These are phyloP conservation scores for Taphrorychus bicolor DNA, from an alignment of 2,888 invertebrate species.

Conservation along the genomic window DNA sequence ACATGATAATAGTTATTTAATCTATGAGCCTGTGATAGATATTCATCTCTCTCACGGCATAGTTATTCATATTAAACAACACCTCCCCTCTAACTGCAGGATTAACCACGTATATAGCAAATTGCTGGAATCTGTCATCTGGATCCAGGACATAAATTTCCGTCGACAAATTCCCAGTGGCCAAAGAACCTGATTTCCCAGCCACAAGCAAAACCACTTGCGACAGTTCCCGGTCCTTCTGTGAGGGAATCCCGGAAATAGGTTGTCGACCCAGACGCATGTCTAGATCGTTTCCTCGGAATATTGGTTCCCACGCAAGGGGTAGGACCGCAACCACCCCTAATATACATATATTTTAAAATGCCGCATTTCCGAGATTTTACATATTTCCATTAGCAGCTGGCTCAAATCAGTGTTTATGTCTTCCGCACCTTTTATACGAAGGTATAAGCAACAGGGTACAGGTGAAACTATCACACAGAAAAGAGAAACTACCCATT, in stretches of 20 bases:
- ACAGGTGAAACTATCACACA: neutral
- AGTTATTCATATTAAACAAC: too few species aligned
- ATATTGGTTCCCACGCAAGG: slow-evolving; percentile 47
- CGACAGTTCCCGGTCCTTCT: slow-evolving; percentile 30
- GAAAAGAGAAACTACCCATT: neutral
- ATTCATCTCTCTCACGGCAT: too few species aligned
- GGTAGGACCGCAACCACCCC: slow-evolving; percentile 21
- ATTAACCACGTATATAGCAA: too few species aligned
- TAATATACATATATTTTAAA: slow-evolving; percentile 20
- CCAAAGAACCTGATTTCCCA: slow-evolving; percentile 25
- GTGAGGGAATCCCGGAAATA: slow-evolving; percentile 51
- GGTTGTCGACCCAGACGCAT: slow-evolving; percentile 46
- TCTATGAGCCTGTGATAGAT: too few species aligned
- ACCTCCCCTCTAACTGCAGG: too few species aligned
- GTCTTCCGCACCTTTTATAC: slow-evolving; percentile 7
- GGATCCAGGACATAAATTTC: neutral
- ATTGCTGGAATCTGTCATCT: too few species aligned
- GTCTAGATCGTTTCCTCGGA: slow-evolving; percentile 52
- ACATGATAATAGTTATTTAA: too few species aligned
- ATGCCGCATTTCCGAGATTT: slow-evolving; percentile 24
- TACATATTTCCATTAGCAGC: slow-evolving; percentile 24
- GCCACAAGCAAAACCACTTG: slow-evolving; percentile 30
- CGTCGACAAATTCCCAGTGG: slow-evolving; percentile 26
- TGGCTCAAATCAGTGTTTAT: slow-evolving; percentile 23
- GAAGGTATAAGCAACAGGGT: neutral